Conservation (phyloP, 1,140 invertebrate species). For the Drosophila littoralis region DNA sequence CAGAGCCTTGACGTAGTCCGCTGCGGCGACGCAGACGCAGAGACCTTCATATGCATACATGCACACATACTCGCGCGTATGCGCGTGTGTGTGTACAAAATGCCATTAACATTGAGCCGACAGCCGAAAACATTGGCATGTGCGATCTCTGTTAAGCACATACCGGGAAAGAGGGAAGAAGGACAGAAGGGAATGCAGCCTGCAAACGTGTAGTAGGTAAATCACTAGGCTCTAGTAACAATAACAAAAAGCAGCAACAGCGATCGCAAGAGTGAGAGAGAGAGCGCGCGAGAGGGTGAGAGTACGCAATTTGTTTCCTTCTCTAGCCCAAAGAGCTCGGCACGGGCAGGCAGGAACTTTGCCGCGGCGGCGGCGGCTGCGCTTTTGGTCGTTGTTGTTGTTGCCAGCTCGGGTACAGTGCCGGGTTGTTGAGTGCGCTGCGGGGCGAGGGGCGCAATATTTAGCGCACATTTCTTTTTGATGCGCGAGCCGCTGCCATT, state of each 20-base stretch:
- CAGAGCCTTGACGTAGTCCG: slow-evolving; percentile 58
- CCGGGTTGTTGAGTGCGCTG: slow-evolving; percentile 12
- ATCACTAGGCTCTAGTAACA: slow-evolving; percentile 28
- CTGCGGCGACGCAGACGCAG: slow-evolving; percentile 1
- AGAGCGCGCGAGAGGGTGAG: slow-evolving; percentile 6
- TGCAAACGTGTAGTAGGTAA: slow-evolving; percentile 56
- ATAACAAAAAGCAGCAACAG: slow-evolving; percentile 16
- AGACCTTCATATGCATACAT: slow-evolving; percentile 37
- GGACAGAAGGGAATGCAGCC: slow-evolving; percentile 29
- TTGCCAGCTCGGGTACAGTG: slow-evolving; percentile 56
- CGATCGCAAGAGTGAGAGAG: neutral
- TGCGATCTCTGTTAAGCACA: slow-evolving; percentile 58
- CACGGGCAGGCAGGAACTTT: slow-evolving; percentile 26
- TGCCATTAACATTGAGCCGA: slow-evolving; percentile 68
- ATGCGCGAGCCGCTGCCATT: slow-evolving; percentile 17
- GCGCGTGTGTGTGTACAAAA: slow-evolving; percentile 41
- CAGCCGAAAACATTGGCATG: slow-evolving; percentile 52
- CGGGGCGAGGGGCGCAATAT: slow-evolving; percentile 33
- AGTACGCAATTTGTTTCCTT: slow-evolving; percentile 19
- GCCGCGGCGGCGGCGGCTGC: slow-evolving; percentile 18
- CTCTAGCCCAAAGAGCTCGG: slow-evolving; percentile 22
- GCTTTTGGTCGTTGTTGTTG: slow-evolving; percentile 47
- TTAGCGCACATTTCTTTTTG: slow-evolving; percentile 50
- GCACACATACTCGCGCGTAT: neutral
- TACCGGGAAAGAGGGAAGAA: slow-evolving; percentile 39